phyloP scores from a whole-genome alignment of 64 coral and sea anemone species.

The Cladopsammia gracilis region DNA sequence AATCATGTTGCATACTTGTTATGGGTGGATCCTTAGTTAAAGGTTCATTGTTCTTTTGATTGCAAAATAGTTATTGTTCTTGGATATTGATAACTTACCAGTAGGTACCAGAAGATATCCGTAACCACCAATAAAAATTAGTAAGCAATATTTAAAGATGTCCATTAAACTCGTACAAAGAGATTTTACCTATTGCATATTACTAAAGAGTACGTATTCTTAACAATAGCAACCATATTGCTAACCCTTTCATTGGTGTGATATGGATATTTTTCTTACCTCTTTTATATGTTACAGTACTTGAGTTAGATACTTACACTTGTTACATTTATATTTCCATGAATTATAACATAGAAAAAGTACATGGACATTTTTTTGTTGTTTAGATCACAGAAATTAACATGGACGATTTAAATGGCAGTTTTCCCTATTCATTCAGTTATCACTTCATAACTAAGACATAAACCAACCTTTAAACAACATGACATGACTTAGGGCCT shows the following conservation, averaged over 20 bases:
- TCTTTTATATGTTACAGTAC: slow-evolving; percentile 12
- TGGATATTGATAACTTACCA: slow-evolving; percentile 14
- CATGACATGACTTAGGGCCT: no score
- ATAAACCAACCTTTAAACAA: slow-evolving; percentile 6
- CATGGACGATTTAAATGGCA: slow-evolving; percentile 28
- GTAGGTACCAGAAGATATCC: not conserved
- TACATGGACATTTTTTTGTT: slow-evolving; percentile 10
- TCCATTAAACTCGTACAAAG: slow-evolving; percentile 21
- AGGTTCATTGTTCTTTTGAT: slow-evolving; percentile 9
- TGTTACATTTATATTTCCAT: slow-evolving; percentile 4
- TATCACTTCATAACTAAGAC: no score
- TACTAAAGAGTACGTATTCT: slow-evolving; percentile 18
- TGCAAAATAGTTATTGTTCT: slow-evolving; percentile 3
- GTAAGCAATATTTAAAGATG: slow-evolving; percentile 16
- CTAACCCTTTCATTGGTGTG: not conserved
- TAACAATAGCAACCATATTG: no score
- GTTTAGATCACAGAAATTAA: slow-evolving; percentile 31
- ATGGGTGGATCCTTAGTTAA: slow-evolving; percentile 9
- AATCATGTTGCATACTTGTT: slow-evolving; percentile 32
- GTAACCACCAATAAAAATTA: no score
- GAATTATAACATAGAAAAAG: slow-evolving; percentile 3
- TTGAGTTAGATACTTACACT: slow-evolving; percentile 8
- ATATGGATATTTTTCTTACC: not conserved
- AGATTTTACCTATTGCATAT: slow-evolving; percentile 30
- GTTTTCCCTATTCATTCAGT: no score